Evolutionary conservation across 64 coral and sea anemone species (phyloP), one percentile per base, ranked within the genome.

Genomic region (Anthopleura sola): DNA sequence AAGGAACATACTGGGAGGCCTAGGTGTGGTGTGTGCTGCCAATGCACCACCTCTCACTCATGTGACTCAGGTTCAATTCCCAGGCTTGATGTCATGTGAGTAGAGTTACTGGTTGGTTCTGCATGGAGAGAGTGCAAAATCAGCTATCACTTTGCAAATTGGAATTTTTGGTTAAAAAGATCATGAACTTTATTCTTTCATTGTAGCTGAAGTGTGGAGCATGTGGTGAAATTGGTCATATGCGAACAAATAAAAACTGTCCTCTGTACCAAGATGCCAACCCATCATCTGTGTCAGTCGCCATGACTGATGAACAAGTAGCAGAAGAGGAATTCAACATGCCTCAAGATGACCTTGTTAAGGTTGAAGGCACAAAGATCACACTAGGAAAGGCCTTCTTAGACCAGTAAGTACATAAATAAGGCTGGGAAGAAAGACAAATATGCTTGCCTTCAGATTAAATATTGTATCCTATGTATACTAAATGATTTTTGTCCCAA

Each of bases 241-340:
- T 99, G 97, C 76, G 97, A 64, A 99, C 97, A 18, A 99, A 99
- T 75, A 99, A 99, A 75, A 99, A 99, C 87, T 99, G 97, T 81
- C 97, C 97, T 4, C 49, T 92, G 87, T 99, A 99, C 86, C 97
- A 99, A 83, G 97, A 99, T 17, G 81, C 84, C 13, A 91, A 91
- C 37, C 84, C 97, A 14, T 89, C 86, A 2, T 92, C 97, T 13
- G 90, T 99, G 1, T 82, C 87, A 17, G 97, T 99, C 0, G 97
- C 97, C 21, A 99, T 99, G 97, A 99, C 97, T 9, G 97, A 99
- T 82, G 97, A 99, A 46, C 97, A 99, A 44, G 97, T 99, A 5
- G 97, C 97, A 39, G 97, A 95, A 60, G 90, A 95, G 49, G 97
- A 99, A 77, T 86, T 90, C 15, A 98, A 98, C 87, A 99, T 95